A percentile compares a stretch with the other conserved stretches of the same genome.
Conservation (phyloP, 2,888 invertebrate species). For the Conomelus anceps region DNA sequence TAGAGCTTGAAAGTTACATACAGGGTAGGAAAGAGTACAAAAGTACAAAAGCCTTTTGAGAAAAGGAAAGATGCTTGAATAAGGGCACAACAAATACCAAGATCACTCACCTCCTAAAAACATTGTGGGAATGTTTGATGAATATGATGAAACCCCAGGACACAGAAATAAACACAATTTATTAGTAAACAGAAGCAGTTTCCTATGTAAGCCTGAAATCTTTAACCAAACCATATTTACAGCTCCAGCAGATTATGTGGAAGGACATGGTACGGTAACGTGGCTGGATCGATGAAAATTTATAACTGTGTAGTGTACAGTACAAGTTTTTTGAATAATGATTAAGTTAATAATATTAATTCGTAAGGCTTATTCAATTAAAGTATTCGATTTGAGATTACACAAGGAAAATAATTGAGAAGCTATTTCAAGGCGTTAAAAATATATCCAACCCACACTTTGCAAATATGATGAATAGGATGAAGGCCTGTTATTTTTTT, state of each 20-base stretch:
- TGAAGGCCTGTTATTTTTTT: too few species aligned
- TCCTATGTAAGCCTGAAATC: constrained; percentile 28
- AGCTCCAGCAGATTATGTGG: not conserved
- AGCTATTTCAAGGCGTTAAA: too few species aligned
- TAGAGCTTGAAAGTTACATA: not conserved
- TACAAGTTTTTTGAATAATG: too few species aligned
- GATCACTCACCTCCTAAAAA: constrained; percentile 40
- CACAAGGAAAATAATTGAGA: too few species aligned
- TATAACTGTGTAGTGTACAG: too few species aligned
- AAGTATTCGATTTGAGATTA: too few species aligned
- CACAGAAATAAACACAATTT: constrained; percentile 27
- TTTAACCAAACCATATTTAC: constrained; percentile 30
- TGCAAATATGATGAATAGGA: too few species aligned
- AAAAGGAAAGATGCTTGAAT: not conserved
- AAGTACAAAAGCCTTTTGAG: not conserved
- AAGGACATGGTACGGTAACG: not conserved
- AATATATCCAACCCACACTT: too few species aligned
- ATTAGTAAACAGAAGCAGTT: constrained; percentile 29
- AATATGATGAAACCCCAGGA: constrained; percentile 21
- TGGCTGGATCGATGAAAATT: not conserved
- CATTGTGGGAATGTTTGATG: not conserved
- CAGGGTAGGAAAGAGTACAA: not conserved
- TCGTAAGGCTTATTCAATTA: too few species aligned
- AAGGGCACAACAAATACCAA: not conserved
- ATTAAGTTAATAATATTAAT: too few species aligned